Evolutionary conservation across 2,797 vertebrate genomes (phyloP).

Genomic region (Prionace glauca): DNA sequence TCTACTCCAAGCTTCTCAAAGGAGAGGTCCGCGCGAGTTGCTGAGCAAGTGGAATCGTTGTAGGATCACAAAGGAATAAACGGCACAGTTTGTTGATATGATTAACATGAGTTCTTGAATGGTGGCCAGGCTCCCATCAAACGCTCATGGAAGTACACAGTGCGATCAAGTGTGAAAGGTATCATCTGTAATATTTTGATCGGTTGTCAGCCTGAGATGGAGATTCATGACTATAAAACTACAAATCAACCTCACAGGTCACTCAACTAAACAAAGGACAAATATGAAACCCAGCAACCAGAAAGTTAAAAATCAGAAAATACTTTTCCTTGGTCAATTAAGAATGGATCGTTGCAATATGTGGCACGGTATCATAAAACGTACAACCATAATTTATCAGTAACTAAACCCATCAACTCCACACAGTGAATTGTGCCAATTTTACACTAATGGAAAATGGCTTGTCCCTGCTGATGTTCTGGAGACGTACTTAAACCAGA

Average conservation of each 20-base stretch:
- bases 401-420: neutral
- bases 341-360: neutral
- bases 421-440: neutral
- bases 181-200: constrained; percentile 28
- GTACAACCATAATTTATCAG: neutral
- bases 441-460: neutral
- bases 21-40: neutral
- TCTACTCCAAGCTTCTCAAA: neutral
- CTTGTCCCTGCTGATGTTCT: too few species aligned
- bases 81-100: neutral
- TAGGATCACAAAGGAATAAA: neutral
- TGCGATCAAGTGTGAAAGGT: constrained; percentile 28
- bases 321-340: neutral
- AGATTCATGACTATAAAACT: constrained; percentile 11
- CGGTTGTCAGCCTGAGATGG: constrained; percentile 26
- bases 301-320: constrained; percentile 17
- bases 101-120: neutral
- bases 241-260: neutral
- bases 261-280: neutral
- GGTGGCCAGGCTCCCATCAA: neutral
- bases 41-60: neutral
- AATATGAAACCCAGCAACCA: neutral
- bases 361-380: neutral
- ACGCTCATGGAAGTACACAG: neutral
- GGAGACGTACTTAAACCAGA: neutral